Conservation (phyloP, 2,888 invertebrate species). For the Lymantria monacha region DNA sequence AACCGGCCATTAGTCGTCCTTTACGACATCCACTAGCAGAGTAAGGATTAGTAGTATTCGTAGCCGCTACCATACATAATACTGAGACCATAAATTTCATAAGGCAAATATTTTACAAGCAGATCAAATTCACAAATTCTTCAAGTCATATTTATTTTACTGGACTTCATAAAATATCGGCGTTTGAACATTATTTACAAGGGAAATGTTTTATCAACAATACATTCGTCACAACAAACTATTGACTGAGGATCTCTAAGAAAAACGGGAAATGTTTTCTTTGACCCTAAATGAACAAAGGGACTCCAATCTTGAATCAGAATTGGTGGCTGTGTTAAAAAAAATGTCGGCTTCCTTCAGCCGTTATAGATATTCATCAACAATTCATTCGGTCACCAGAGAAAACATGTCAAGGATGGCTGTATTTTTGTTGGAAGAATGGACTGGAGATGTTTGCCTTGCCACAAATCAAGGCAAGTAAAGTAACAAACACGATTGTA, state of each 20-base stretch:
- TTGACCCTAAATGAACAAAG: constrained; percentile 34
- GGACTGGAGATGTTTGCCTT: constrained; percentile 50
- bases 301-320: constrained; percentile 33
- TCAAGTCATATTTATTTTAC: no score
- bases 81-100: no score
- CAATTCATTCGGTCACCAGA: constrained; percentile 29
- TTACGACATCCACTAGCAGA: no score
- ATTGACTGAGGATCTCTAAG: constrained; percentile 21
- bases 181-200: constrained; percentile 27
- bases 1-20: no score
- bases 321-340: constrained; percentile 30
- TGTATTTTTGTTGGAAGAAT: constrained; percentile 42
- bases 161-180: constrained; percentile 12
- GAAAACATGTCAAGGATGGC: constrained; percentile 46
- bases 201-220: constrained; percentile 24
- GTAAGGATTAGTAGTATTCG: no score
- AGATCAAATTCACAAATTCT: no score
- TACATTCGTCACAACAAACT: constrained; percentile 28
- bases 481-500: constrained; percentile 44
- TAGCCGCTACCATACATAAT: no score
- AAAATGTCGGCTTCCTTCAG: constrained; percentile 15
- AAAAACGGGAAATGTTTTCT: constrained; percentile 25
- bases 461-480: constrained; percentile 57
- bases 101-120: no score
- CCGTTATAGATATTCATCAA: constrained; percentile 33